Evolutionary conservation across 2,888 invertebrate species (phyloP), one percentile per base, ranked within the genome.

Genomic region (Agrilus mali): DNA sequence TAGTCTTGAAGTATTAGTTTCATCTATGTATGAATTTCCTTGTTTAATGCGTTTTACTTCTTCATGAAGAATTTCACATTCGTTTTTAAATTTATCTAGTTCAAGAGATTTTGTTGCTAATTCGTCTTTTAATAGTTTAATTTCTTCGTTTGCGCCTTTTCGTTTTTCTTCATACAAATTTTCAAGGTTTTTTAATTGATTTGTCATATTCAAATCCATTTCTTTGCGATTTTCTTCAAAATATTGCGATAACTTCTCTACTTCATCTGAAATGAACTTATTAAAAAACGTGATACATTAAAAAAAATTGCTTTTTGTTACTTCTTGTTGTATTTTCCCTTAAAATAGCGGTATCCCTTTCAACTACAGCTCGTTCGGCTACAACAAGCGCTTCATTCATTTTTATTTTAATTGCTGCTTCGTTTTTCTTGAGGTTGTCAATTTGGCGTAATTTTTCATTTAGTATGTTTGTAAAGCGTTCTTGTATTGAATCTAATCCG

Each of bases 141-240:
- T 71, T 49, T 79, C 76, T 8, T 66, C 56, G 13, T 72, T 54
- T 65, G 78, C 71, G 38, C 72, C 73, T 38, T 75, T 66, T 12
- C 75, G 60, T 57, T 77, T 79, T 40, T 73, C 73, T 22, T 74
- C 72, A 51, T 76, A 77, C 48, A 71, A 72, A 3, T 72, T 67
- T 56, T 71, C 78, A 0, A 77, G 60, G 40, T 68, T 67, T 5
- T 69, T 69, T 39, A 79, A 64, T 60, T 85, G 80, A n/a, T 57
- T 66, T 52, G 75, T 75, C 33, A 75, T 69, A 47, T 69, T 71
- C 1, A 64, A 57, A 46, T 77, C 74, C 1, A 75, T 70, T 40
- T 78, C 74, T 33, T 71, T 70, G 58, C 75, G 70, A 1, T 76
- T 65, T 40, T 68, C 69, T 1, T 69, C 64, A 41, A 80, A 63